Evolutionary conservation across 2,888 invertebrate genomes (phyloP), one percentile per base, ranked within the genome.

Genomic region (Acronicta alni): DNA sequence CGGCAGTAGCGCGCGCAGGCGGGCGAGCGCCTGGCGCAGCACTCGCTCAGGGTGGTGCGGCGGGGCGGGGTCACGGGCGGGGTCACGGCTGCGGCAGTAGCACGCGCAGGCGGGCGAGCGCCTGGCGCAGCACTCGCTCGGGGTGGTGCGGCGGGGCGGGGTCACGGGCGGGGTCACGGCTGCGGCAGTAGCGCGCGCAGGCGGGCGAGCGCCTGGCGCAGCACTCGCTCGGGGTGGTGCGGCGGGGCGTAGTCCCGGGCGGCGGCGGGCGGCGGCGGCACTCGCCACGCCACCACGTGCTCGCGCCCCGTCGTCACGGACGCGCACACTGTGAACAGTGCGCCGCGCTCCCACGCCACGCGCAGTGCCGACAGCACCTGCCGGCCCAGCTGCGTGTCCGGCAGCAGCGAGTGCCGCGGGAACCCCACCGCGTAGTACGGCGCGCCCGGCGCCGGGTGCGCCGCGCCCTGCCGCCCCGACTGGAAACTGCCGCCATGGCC

Each of bases 391-490:
- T 97, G 96, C 75, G 96, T 97, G 87, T 98, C 98, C 0, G 98
- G 98, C 72, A 99, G 93, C 90, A 97, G 97, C 89, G 96, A 97
- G 79, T 96, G 96, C 12, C 97, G 94, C 18, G 98, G 98, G 90
- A 98, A 98, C 16, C 98, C 98, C 37, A 98, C 97, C 3, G 98
- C 98, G 89, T 97, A 97, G 90, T 97, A 98, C n/a, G 97, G 96
- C 68, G 96, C 95, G 16, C 98, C 98, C 1, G 98, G 97, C 90
- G 95, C 95, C 38, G 98, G 98, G 92, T 98, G 97, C 72, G 96
- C 96, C 35, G 95, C 89, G 18, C 96, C 96, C 94, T 98, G 98
- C 69, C 97, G 96, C 0, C 98, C 98, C 43, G 97, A 97, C 65
- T 96, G 96, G 90, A 98, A 97, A 82, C 97, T 97, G 81, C n/a